A percentile compares a stretch with the other conserved stretches of the same genome.
These are phyloP conservation scores for Phataginus tricuspis DNA, from an alignment of 2,797 vertebrate genomes.

Conservation along the genomic window DNA sequence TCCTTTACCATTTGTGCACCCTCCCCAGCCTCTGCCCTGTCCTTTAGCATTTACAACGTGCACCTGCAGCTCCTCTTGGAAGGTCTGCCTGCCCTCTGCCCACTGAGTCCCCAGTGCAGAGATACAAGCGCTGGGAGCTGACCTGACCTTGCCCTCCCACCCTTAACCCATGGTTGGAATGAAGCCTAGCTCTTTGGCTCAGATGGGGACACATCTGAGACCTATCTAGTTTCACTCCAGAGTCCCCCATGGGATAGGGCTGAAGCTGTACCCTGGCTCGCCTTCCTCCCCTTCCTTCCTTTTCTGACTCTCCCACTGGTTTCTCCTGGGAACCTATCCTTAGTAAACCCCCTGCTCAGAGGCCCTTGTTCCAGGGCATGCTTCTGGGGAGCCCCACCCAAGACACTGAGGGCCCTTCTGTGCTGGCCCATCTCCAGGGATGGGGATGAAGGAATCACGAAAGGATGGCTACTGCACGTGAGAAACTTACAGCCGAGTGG, in stretches of 20 bases:
- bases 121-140: background rate
- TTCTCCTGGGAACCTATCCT: background rate
- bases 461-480: fast-evolving
- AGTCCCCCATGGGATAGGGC: background rate
- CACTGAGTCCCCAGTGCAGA: background rate
- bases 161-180: too few species aligned
- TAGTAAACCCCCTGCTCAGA: background rate
- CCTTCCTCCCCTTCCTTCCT: background rate
- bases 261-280: fast-evolving
- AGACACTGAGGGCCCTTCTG: background rate
- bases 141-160: too few species aligned
- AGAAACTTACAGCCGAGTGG: background rate
- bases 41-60: background rate
- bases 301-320: too few species aligned
- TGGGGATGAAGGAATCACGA: too few species aligned
- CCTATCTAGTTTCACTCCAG: too few species aligned
- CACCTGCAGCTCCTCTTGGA: background rate
- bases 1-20: background rate
- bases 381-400: background rate
- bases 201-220: too few species aligned
- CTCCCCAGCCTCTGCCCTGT: fast-evolving
- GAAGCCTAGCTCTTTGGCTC: background rate
- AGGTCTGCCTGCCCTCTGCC: background rate
- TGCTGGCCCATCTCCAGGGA: fast-evolving
- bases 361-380: background rate